phyloP scores from a whole-genome alignment of 2,888 invertebrate species.

The Napeogenes sylphis region DNA sequence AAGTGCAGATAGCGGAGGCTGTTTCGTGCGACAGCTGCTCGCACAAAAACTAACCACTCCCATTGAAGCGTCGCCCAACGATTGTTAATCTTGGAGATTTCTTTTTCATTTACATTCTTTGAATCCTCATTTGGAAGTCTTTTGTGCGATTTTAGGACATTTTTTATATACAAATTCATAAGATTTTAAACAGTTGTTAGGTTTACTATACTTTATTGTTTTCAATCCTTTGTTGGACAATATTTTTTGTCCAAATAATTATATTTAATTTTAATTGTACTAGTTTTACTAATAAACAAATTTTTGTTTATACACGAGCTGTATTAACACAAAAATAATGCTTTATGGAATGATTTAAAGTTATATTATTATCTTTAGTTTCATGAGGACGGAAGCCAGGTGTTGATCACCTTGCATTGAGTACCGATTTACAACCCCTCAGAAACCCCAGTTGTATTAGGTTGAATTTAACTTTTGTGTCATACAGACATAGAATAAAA shows the following conservation, averaged over 20 bases:
- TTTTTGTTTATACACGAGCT: neutral
- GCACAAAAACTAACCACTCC: neutral
- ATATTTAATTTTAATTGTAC: neutral
- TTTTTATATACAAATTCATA: neutral
- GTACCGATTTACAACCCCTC: neutral
- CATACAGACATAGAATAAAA: too few relatives aligned
- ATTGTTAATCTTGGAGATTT: neutral
- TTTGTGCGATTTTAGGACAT: neutral
- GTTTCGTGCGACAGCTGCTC: neutral
- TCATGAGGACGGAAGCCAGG: slow-evolving; percentile 6
- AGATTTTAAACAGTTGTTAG: too few relatives aligned
- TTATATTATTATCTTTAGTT: neutral
- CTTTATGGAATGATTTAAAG: neutral
- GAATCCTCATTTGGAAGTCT: neutral
- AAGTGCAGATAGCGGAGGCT: slow-evolving; percentile 14
- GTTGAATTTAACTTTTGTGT: too few relatives aligned
- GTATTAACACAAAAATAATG: neutral
- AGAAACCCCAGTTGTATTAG: too few relatives aligned
- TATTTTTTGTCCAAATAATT: neutral
- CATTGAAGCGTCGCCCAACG: neutral
- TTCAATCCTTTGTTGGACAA: neutral
- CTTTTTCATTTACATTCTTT: slow-evolving; percentile 4
- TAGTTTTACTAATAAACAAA: too few relatives aligned
- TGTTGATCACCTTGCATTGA: slow-evolving; percentile 16
- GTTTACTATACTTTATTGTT: too few relatives aligned